A percentile compares a stretch with the other conserved stretches of the same genome.
Conservation (phyloP, 1,140 invertebrate genomes). For the Trypoxylus dichotomus region DNA sequence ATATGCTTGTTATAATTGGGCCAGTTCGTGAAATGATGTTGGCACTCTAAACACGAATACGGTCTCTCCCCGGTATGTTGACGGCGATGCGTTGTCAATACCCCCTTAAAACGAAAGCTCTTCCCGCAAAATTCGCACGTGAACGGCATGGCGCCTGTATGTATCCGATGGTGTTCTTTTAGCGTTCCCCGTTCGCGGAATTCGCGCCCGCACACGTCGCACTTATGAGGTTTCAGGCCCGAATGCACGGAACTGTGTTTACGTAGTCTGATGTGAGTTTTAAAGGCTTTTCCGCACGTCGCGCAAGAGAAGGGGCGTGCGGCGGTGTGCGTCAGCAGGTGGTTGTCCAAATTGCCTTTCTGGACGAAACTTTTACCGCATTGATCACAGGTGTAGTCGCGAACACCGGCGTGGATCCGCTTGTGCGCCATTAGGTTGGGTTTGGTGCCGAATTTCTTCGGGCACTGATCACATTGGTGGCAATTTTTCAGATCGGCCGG, state of each 20-base stretch:
- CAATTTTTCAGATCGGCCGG: conserved; percentile 60
- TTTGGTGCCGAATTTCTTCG: conserved; percentile 59
- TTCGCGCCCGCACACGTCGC: conserved; percentile 70
- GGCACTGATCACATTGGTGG: conserved; percentile 61
- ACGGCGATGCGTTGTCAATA: conserved; percentile 66
- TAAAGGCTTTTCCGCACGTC: conserved; percentile 57
- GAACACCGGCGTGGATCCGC: conserved; percentile 57
- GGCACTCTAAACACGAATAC: conserved; percentile 62
- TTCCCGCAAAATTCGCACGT: conserved; percentile 73
- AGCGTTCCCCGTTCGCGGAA: conserved; percentile 68
- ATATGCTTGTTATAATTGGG: conserved; percentile 78
- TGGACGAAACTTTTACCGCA: conserved; percentile 65
- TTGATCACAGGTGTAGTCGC: conserved; percentile 63
- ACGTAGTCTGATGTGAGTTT: conserved; percentile 54
- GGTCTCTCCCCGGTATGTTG: conserved; percentile 67
- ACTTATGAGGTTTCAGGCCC: conserved; percentile 74
- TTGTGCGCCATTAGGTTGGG: conserved; percentile 63
- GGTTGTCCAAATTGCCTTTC: conserved; percentile 63
- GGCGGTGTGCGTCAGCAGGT: conserved; percentile 61
- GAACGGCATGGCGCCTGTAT: conserved; percentile 85
- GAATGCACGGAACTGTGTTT: conserved; percentile 61
- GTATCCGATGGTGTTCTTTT: conserved; percentile 67
- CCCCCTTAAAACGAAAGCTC: conserved; percentile 69
- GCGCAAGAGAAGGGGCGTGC: conserved; percentile 53
- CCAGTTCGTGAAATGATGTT: conserved; percentile 75